Evolutionary conservation across 2,797 vertebrate species (phyloP).

Genomic region (Malurus splendens): DNA sequence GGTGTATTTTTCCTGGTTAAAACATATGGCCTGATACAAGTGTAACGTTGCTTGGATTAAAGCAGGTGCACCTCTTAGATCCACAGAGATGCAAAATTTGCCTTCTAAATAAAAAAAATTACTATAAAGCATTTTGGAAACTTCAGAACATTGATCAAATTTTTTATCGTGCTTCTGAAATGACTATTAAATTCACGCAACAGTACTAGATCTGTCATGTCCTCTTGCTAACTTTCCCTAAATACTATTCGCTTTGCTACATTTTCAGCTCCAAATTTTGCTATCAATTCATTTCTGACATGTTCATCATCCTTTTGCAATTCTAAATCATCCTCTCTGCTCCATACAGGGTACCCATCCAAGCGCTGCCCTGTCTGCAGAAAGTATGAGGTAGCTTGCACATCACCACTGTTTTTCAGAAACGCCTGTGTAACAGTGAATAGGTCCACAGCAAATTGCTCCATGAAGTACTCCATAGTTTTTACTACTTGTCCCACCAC

Average conservation of each 20-base stretch:
- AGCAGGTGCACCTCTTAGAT: neutral
- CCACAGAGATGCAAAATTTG: neutral
- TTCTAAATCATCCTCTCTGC: slow-evolving; percentile 70
- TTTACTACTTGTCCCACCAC: slow-evolving; percentile 56
- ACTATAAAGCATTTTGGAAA: neutral
- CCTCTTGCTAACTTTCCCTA: slow-evolving; percentile 59
- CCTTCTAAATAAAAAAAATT: neutral
- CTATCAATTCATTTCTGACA: slow-evolving; percentile 51
- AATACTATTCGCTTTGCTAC: slow-evolving; percentile 69
- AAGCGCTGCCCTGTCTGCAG: slow-evolving; percentile 62
- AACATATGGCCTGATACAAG: neutral
- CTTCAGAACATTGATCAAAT: neutral
- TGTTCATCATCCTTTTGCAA: slow-evolving; percentile 60
- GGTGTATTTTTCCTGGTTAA: neutral
- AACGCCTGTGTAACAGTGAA: slow-evolving; percentile 83
- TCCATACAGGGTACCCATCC: slow-evolving; percentile 74
- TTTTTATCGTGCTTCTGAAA: neutral
- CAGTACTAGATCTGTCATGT: neutral
- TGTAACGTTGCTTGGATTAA: neutral
- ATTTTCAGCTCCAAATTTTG: slow-evolving; percentile 74
- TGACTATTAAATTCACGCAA: neutral
- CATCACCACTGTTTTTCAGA: slow-evolving; percentile 84
- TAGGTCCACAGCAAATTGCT: slow-evolving; percentile 76
- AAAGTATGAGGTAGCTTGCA: slow-evolving; percentile 71
- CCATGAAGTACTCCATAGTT: slow-evolving; percentile 77